Conservation (phyloP, 1,140 invertebrate species). For the Cotesia typhae region DNA sequence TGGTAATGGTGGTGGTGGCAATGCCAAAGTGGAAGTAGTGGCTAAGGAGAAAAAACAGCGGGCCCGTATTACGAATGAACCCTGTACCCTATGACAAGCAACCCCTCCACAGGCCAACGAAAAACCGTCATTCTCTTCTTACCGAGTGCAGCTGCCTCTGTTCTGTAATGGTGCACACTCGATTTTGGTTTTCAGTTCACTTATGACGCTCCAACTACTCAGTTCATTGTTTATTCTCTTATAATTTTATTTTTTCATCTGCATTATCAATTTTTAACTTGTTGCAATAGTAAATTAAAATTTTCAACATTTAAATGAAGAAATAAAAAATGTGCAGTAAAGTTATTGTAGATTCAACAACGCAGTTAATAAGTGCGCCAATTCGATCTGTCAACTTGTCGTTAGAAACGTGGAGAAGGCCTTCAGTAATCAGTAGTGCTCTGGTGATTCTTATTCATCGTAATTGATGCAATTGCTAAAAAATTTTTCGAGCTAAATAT, state of each 20-base stretch:
- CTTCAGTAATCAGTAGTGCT: slow-evolving; percentile 51
- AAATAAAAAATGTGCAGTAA: slow-evolving; percentile 31
- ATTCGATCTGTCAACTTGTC: slow-evolving; percentile 48
- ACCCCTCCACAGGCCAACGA: slow-evolving; percentile 30
- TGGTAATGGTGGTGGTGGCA: slow-evolving; percentile 21
- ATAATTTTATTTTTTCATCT: background rate
- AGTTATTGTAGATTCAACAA: slow-evolving; percentile 1
- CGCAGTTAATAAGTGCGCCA: slow-evolving; percentile 21
- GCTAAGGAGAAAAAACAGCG: slow-evolving; percentile 41
- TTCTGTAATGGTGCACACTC: background rate
- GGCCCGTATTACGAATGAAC: slow-evolving; percentile 46
- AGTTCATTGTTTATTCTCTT: background rate
- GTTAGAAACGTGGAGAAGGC: slow-evolving; percentile 51
- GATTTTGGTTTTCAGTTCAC: slow-evolving; percentile 29
- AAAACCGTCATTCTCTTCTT: slow-evolving; percentile 33
- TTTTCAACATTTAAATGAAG: background rate
- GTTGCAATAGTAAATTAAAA: background rate
- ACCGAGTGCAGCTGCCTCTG: slow-evolving; percentile 36
- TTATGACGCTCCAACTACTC: slow-evolving; percentile 15
- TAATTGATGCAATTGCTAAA: background rate
- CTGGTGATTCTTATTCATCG: slow-evolving; percentile 48
- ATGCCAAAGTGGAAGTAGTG: background rate
- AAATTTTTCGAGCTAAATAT: slow-evolving; percentile 1
- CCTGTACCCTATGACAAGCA: slow-evolving; percentile 38
- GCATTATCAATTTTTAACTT: background rate